Base-by-base conservation (phyloP, 64 coral and sea anemone genomes). In the Pocillopora verrucosa region DNA sequence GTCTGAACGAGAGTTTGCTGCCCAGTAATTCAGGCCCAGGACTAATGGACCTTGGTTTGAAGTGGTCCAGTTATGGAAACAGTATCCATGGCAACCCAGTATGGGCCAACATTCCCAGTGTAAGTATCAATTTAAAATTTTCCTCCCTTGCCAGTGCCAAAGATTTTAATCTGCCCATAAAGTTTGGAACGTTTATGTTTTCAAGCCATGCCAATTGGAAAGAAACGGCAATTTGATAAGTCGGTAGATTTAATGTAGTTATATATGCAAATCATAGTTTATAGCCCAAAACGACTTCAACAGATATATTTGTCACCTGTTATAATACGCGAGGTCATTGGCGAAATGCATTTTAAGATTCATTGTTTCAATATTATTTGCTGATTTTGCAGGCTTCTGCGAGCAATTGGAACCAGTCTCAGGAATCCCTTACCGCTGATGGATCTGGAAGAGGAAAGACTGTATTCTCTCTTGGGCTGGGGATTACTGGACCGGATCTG, bases 381-480 rank as follows among this genome's bases (percentile, higher is more conserved):
- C 19, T 83, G 61, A 60, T 25, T 70, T 36, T 10, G 24, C 16
- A 93, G 92, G 76, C 76, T 84, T 89, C 86, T 45, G 92, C 74
- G 9, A 59, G 70, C 65, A 82, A 64, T 13, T 89, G 86, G 22
- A 89, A 82, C 51, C 87, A 83, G 74, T 64, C 70, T 25, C 78
- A 93, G n/a, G 87, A 93, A 26, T 45, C 81, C 10, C 73, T 56
- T 16, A 89, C 77, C 51, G 38, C 30, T 38, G 75, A 63, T 59
- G 11, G 65, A 10, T 59, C 65, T 88, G 78, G 87, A 57, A 58
- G 88, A 56, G 91, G 94, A 41, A 93, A 92, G 56, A 96, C 75
- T 88, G 96, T 93, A 15, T 98, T 98, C 78, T 91, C 84, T n/a
- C 75, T 98, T 30, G 96, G 96, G 19, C 72, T 98, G 13, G 96